Percentiles rank a stretch among this genome's conserved stretches.
Evolutionary conservation across 1,140 invertebrate genomes (phyloP).

Genomic region (Ceratina australensis): DNA sequence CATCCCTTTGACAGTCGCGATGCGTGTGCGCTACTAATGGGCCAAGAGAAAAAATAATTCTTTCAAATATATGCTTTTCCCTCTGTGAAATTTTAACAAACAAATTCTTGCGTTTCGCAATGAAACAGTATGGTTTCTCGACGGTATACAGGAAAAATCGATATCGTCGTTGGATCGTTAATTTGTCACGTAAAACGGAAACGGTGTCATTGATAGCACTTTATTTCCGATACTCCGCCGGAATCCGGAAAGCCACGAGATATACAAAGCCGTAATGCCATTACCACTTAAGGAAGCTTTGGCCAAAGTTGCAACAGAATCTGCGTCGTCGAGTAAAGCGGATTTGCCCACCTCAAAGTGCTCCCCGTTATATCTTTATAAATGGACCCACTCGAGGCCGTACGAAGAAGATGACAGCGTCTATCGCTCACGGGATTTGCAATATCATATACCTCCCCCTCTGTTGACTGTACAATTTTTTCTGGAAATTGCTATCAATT

Average conservation of each 20-base stretch:
- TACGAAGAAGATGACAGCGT: constrained; percentile 38
- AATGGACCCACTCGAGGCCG: constrained; percentile 70
- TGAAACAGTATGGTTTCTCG: not conserved
- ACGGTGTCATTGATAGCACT: constrained; percentile 23
- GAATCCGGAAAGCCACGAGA: constrained; percentile 50
- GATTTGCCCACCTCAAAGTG: constrained; percentile 66
- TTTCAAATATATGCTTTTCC: no score
- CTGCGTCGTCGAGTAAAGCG: constrained; percentile 64
- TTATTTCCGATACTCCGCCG: constrained; percentile 55
- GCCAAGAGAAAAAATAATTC: no score
- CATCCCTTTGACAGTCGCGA: not conserved
- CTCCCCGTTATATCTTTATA: constrained; percentile 76
- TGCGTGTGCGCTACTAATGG: no score
- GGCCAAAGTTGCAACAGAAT: constrained; percentile 49
- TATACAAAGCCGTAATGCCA: constrained; percentile 69
- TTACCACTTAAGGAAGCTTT: constrained; percentile 72
- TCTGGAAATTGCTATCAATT: not conserved
- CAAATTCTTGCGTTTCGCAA: not conserved
- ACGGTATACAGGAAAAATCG: not conserved
- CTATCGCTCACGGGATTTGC: constrained; percentile 72
- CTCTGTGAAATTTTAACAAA: not conserved
- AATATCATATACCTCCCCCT: constrained; percentile 65
- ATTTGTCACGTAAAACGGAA: constrained; percentile 32
- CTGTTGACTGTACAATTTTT: constrained; percentile 23
- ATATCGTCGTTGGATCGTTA: not conserved